phyloP scores from a whole-genome alignment of 2,888 invertebrate species.

The Pristionchus exspectatus region DNA sequence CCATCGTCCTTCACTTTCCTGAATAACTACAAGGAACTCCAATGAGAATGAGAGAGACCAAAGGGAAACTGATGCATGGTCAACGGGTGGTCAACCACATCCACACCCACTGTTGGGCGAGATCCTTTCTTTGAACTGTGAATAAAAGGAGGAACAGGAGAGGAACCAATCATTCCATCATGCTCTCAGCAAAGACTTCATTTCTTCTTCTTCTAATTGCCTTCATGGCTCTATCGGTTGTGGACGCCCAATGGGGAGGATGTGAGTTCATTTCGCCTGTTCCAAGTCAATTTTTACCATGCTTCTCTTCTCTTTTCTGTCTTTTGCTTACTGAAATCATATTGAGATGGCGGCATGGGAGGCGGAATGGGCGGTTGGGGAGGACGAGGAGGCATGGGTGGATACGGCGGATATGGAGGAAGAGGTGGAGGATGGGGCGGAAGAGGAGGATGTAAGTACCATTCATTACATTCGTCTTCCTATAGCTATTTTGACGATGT shows the following conservation, averaged over 20 bases:
- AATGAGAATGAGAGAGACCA: background rate
- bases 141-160: background rate
- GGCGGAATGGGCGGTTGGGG: background rate
- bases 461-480: background rate
- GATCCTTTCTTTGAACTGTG: background rate
- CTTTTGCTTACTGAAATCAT: background rate
- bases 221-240: background rate
- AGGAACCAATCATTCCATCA: background rate
- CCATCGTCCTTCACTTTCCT: background rate
- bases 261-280: background rate
- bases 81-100: background rate
- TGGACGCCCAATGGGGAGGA: slow-evolving; percentile 14
- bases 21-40: background rate
- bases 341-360: background rate
- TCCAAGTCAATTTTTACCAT: background rate
- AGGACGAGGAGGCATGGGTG: background rate
- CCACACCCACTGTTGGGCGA: background rate
- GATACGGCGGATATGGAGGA: background rate
- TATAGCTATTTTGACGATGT: too few relatives aligned
- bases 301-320: background rate
- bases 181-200: background rate
- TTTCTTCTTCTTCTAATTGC: background rate
- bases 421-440: background rate
- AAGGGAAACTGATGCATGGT: background rate
- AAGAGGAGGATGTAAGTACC: background rate